Conservation (phyloP, 2,888 invertebrate genomes). For the Parnassius smintheus region DNA sequence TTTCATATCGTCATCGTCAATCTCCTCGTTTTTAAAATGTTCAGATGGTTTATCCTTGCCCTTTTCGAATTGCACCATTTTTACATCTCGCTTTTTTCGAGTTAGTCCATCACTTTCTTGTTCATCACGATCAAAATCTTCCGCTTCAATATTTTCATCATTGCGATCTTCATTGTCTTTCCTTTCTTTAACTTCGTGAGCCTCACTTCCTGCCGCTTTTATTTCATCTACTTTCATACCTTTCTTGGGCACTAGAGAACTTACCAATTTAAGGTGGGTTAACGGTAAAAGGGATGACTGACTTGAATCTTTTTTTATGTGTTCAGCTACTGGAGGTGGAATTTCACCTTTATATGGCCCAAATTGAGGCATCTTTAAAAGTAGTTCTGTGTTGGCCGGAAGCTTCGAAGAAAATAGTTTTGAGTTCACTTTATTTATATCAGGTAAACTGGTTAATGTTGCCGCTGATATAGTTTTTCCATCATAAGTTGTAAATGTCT, state of each 20-base stretch:
- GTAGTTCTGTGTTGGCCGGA: slow-evolving; percentile 75
- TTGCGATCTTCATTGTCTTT: slow-evolving; percentile 25
- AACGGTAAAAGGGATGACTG: slow-evolving; percentile 34
- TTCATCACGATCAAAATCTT: slow-evolving; percentile 41
- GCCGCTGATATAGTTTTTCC: slow-evolving; percentile 87
- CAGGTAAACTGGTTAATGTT: slow-evolving; percentile 80
- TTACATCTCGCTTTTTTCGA: slow-evolving; percentile 54
- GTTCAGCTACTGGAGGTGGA: slow-evolving; percentile 69
- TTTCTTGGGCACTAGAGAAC: slow-evolving; percentile 41
- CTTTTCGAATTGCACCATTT: slow-evolving; percentile 57
- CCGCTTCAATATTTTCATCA: slow-evolving; percentile 28
- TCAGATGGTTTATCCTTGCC: slow-evolving; percentile 46
- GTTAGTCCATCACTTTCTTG: slow-evolving; percentile 39
- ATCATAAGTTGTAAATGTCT: slow-evolving; percentile 87
- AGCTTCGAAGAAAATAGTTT: slow-evolving; percentile 70
- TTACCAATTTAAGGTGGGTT: slow-evolving; percentile 69
- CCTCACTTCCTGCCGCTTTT: slow-evolving; percentile 52
- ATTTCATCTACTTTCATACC: slow-evolving; percentile 44
- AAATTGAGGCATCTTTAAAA: slow-evolving; percentile 87
- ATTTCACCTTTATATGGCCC: slow-evolving; percentile 88
- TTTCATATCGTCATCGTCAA: slow-evolving; percentile 46
- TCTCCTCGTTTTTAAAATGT: slow-evolving; percentile 32
- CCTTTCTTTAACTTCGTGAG: slow-evolving; percentile 39
- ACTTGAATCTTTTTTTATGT: slow-evolving; percentile 41
- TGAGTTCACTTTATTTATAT: slow-evolving; percentile 52